Percentiles rank a stretch among this genome's conserved stretches.
Conservation (phyloP, 2,888 invertebrate species). For the Hedya salicella region DNA sequence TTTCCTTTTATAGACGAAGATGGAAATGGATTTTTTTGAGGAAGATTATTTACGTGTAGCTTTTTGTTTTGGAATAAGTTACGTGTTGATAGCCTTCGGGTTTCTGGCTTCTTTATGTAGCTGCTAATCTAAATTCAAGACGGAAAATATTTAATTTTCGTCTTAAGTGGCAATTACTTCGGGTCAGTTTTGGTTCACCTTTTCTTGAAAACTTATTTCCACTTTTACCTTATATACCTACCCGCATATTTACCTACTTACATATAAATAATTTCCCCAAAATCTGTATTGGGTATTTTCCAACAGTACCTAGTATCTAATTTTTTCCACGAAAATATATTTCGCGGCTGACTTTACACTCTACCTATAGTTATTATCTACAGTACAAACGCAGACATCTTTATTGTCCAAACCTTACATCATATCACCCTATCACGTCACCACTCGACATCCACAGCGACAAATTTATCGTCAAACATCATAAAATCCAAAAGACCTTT, state of each 20-base stretch:
- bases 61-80: slow-evolving; percentile 47
- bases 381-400: not conserved
- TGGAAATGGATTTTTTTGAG: slow-evolving; percentile 65
- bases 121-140: not conserved
- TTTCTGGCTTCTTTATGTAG: slow-evolving; percentile 10
- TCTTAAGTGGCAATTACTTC: not conserved
- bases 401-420: slow-evolving; percentile 20
- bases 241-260: no score
- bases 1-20: slow-evolving; percentile 63
- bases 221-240: no score
- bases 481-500: slow-evolving; percentile 76
- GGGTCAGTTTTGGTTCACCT: not conserved
- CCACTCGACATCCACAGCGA: slow-evolving; percentile 19
- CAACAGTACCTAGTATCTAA: no score
- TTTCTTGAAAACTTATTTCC: not conserved
- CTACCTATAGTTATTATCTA: not conserved
- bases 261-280: no score
- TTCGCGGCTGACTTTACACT: not conserved
- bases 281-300: no score
- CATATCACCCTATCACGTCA: slow-evolving; percentile 27
- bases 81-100: slow-evolving; percentile 11
- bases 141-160: slow-evolving; percentile 9
- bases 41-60: slow-evolving; percentile 65
- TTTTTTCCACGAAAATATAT: no score
- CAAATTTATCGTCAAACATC: slow-evolving; percentile 71